A percentile compares a stretch with the other conserved stretches of the same genome.
Evolutionary conservation across 2,797 vertebrate genomes (phyloP).

Genomic region (Microctenopoma lineatum): DNA sequence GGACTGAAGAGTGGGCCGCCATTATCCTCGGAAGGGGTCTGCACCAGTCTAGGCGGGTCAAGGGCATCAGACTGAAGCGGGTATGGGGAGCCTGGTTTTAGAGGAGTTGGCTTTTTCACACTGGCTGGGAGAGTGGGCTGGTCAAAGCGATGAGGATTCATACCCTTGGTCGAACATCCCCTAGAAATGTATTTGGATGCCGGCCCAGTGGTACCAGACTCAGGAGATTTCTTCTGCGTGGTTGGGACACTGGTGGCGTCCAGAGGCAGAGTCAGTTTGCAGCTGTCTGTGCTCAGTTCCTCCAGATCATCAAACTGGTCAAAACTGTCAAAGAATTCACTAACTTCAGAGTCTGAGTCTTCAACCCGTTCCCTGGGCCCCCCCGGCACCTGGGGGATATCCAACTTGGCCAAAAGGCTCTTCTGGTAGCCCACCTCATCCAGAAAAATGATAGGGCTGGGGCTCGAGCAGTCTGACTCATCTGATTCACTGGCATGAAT

Average conservation of each 20-base stretch:
- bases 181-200: slow-evolving; percentile 76
- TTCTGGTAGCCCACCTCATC: slow-evolving; percentile 99
- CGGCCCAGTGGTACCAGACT: slow-evolving; percentile 53
- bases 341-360: slow-evolving; percentile 98
- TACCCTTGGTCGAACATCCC: slow-evolving; percentile 82
- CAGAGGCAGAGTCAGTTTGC: slow-evolving; percentile 78
- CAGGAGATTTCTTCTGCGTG: slow-evolving; percentile 73
- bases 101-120: slow-evolving; percentile 95
- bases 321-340: slow-evolving; percentile 99
- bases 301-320: slow-evolving; percentile 97
- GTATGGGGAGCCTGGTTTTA: slow-evolving; percentile 93
- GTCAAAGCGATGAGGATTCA: slow-evolving; percentile 97
- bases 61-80: slow-evolving; percentile 85
- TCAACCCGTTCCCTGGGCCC: slow-evolving; percentile 92
- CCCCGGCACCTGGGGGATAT: slow-evolving; percentile 94
- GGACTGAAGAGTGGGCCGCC: slow-evolving; percentile 91
- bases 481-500: slow-evolving; percentile 91
- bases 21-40: slow-evolving; percentile 88
- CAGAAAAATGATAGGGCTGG: slow-evolving; percentile 97
- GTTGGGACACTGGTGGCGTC: slow-evolving; percentile 74
- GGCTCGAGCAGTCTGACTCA: slow-evolving; percentile 96
- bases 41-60: slow-evolving; percentile 89
- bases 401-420: slow-evolving; percentile 94
- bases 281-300: slow-evolving; percentile 75
- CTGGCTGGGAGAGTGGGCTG: slow-evolving; percentile 91